Conservation (phyloP, 92 coral and sea anemone species). For the Epizoanthus scotinus region DNA sequence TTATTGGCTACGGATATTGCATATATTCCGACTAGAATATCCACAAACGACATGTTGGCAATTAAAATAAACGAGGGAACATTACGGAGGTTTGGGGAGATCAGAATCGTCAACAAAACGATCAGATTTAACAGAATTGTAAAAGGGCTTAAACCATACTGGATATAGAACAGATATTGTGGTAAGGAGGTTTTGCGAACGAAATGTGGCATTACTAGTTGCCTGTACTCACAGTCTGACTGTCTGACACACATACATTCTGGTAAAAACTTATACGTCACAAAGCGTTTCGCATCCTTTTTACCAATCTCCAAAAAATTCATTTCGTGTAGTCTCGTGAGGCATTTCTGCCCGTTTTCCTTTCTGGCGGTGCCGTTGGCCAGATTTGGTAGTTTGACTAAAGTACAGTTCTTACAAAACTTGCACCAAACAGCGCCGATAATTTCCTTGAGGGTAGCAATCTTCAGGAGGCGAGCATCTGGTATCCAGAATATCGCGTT, state of each 20-base stretch:
- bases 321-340: constrained; percentile 45
- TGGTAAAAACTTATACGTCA: constrained; percentile 56
- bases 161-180: constrained; percentile 59
- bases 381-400: constrained; percentile 49
- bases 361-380: constrained; percentile 49
- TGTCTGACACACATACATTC: constrained; percentile 77
- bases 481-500: constrained; percentile 76
- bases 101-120: constrained; percentile 42
- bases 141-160: constrained; percentile 61
- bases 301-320: constrained; percentile 58
- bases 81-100: constrained; percentile 50
- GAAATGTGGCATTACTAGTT: constrained; percentile 71
- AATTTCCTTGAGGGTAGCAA: constrained; percentile 63
- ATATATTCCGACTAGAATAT: constrained; percentile 58
- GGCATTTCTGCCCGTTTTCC: constrained; percentile 56
- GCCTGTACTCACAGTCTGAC: constrained; percentile 77
- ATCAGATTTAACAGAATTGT: constrained; percentile 61
- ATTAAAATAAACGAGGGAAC: constrained; percentile 61
- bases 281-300: constrained; percentile 58
- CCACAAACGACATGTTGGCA: constrained; percentile 61
- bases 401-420: constrained; percentile 69
- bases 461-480: constrained; percentile 50
- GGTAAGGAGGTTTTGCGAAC: constrained; percentile 51
- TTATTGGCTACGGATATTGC: constrained; percentile 64
- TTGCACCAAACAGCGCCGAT: constrained; percentile 77